Base-by-base conservation (phyloP, 2,888 invertebrate species). In the Antitype chi region DNA sequence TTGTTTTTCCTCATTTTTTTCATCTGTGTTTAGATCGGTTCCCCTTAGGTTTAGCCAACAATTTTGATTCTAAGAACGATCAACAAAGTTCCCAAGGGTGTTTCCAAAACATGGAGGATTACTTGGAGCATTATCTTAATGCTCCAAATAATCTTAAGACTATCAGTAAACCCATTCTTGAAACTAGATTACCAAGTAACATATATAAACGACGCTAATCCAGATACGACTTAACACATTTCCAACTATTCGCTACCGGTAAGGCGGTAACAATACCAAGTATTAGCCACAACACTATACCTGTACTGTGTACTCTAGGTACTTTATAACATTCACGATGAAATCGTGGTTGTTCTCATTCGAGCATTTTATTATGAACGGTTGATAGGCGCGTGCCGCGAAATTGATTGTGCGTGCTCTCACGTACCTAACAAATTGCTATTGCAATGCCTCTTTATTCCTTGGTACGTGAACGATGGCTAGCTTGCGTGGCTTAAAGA, bases 351-450 rank as follows among this genome's bases (percentile, higher is more conserved):
- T 78, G 84, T 87, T 87, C 87, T 85, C 87, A 85, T 86, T 90
- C 86, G 88, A 88, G 82, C 89, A 90, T 92, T 92, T 93, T 91
- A 92, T 92, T 92, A 91, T 81, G 80, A 81, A 76, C 88, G 90
- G 90, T 87, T 89, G 92, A 92, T 86, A 89, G 90, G 89, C 94
- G 91, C 93, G 94, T 94, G 94, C 93, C 92, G 86, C 91, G 81
- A 92, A 94, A 94, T 94, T 93, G 94, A 94, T 94, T 93, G 90
- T 85, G 90, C 92, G 90, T 91, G 90, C 90, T 90, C 89, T 91
- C 94, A 94, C 94, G 94, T 94, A 91, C 89, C 89, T 90, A 89
- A 93, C 93, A 93, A 93, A 94, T 94, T 92, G 93, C 84, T 88
- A 81, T 90, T 91, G 91, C 92, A 91, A 88, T 89, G 89, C 86